Evolutionary conservation across 2,888 invertebrate genomes (phyloP).

Genomic region (Masnerella sp.): DNA sequence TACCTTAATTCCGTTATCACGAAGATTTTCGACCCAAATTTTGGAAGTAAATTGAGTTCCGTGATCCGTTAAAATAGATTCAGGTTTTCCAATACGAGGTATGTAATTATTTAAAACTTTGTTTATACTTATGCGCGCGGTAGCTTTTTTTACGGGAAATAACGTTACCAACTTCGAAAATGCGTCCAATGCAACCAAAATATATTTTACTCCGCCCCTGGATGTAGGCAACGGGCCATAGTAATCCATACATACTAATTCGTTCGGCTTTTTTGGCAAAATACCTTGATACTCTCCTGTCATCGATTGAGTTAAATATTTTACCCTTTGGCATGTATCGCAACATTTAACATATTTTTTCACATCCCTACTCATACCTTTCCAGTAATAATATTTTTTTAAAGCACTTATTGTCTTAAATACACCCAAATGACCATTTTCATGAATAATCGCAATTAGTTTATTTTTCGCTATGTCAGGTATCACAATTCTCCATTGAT

Average conservation of each 20-base stretch:
- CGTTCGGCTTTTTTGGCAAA: too few species aligned
- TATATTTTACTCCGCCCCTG: not conserved
- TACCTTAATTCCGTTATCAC: not conserved
- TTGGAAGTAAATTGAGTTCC: constrained; percentile 3
- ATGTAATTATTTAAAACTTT: constrained; percentile 4
- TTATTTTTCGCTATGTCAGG: not conserved
- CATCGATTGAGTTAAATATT: not conserved
- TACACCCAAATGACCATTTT: not conserved
- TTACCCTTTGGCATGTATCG: not conserved
- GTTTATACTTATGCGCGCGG: not conserved
- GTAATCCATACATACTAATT: too few species aligned
- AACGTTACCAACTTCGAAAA: not conserved
- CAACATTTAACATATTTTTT: not conserved
- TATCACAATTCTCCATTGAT: constrained; percentile 1
- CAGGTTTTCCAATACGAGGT: not conserved
- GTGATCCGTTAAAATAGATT: not conserved
- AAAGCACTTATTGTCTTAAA: not conserved
- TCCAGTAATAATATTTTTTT: not conserved
- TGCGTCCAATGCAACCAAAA: not conserved
- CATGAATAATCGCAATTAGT: not conserved
- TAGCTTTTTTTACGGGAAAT: not conserved
- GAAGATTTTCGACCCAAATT: not conserved
- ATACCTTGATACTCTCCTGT: not conserved
- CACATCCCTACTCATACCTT: not conserved
- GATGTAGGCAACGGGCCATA: not conserved